phyloP scores from a whole-genome alignment of 1,140 invertebrate species.

The Drosophila simulans region DNA sequence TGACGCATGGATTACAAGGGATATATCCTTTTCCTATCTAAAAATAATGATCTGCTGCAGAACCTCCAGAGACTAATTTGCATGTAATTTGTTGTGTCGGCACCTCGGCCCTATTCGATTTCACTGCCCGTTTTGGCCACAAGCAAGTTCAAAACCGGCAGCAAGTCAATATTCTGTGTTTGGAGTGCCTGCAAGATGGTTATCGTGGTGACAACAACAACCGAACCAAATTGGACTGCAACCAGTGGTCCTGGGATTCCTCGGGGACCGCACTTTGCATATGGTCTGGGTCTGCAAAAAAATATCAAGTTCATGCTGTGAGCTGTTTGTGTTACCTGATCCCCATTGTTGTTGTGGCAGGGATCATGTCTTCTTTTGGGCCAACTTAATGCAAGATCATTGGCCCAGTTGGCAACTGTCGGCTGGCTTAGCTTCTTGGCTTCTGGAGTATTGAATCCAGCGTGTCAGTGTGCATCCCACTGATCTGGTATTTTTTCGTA shows the following conservation, averaged over 20 bases:
- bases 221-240: constrained; percentile 63
- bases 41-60: background rate
- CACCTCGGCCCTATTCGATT: constrained; percentile 31
- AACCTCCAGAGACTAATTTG: constrained; percentile 47
- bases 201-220: constrained; percentile 72
- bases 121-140: constrained; percentile 8
- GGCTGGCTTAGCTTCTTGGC: constrained; percentile 41
- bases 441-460: constrained; percentile 36
- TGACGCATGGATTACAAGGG: background rate
- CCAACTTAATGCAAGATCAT: constrained; percentile 39
- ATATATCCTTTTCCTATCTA: too few species aligned
- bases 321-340: constrained; percentile 53
- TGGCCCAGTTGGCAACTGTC: constrained; percentile 67
- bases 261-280: constrained; percentile 62
- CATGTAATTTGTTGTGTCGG: constrained; percentile 70
- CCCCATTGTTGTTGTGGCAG: constrained; percentile 38
- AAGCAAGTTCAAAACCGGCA: constrained; percentile 13
- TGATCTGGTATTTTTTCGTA: constrained; percentile 44
- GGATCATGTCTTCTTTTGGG: constrained; percentile 68
- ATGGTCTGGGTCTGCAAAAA: constrained; percentile 30
- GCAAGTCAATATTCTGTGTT: constrained; percentile 64
- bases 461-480: background rate
- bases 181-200: constrained; percentile 51
- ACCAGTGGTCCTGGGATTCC: constrained; percentile 13
- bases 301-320: constrained; percentile 36